phyloP scores from a whole-genome alignment of 2,888 invertebrate genomes.

The Heliconius erato region DNA sequence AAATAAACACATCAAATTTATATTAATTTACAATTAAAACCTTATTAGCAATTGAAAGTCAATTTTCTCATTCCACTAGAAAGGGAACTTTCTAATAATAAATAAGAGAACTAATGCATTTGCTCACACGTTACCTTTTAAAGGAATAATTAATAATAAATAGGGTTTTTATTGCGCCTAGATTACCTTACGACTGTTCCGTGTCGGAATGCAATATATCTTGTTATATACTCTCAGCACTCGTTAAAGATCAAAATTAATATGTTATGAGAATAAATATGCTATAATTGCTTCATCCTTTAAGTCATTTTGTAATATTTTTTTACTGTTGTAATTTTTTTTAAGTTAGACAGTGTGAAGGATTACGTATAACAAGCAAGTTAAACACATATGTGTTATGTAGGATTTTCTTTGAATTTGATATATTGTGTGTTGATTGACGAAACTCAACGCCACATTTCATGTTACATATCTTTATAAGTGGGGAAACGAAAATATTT shows the following conservation, averaged over 20 bases:
- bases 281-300: constrained; percentile 32
- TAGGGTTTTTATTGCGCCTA: constrained; percentile 28
- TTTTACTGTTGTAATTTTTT: background rate
- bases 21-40: constrained; percentile 50
- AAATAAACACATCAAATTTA: constrained; percentile 37
- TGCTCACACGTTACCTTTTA: constrained; percentile 32
- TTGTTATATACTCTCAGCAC: constrained; percentile 16
- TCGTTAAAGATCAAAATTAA: constrained; percentile 34
- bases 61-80: constrained; percentile 48
- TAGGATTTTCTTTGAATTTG: background rate
- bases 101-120: constrained; percentile 43
- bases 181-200: constrained; percentile 34
- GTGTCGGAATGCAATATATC: constrained; percentile 47
- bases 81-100: constrained; percentile 55
- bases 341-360: too few species aligned
- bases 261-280: constrained; percentile 31
- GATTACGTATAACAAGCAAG: background rate
- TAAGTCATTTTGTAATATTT: background rate
- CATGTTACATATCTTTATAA: background rate
- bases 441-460: too few species aligned
- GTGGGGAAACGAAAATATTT: background rate
- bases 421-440: too few species aligned
- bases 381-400: background rate
- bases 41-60: constrained; percentile 51
- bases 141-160: constrained; percentile 35